Conservation (phyloP, 2,888 invertebrate species). For the Drosophila pseudotalamancana region DNA sequence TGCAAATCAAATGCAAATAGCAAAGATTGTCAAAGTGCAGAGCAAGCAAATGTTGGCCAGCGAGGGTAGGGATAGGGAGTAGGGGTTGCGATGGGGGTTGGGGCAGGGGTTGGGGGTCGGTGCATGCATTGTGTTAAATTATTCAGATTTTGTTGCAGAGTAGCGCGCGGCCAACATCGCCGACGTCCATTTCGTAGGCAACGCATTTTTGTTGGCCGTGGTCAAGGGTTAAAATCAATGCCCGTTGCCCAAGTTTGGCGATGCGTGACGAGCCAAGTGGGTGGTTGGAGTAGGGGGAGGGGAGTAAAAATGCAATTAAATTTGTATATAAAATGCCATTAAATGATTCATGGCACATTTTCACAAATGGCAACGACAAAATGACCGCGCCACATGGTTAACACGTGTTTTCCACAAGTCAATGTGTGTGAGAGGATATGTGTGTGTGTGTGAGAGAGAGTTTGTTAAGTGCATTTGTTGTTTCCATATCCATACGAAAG, state of each 20-base stretch:
- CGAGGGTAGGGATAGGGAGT: not conserved
- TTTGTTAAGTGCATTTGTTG: constrained; percentile 50
- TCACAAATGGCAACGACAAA: constrained; percentile 62
- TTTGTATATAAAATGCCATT: constrained; percentile 62
- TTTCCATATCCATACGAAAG: constrained; percentile 34
- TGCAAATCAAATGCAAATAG: constrained; percentile 80
- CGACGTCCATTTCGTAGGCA: constrained; percentile 52
- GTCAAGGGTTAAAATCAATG: constrained; percentile 60
- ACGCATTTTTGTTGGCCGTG: constrained; percentile 45
- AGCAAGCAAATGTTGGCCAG: constrained; percentile 58
- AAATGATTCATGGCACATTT: constrained; percentile 71
- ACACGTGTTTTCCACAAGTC: constrained; percentile 65
- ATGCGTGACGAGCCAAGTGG: constrained; percentile 30
- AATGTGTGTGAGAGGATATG: constrained; percentile 13
- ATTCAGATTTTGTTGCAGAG: constrained; percentile 76
- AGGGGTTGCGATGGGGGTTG: not conserved
- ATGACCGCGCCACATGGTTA: constrained; percentile 68
- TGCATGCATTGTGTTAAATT: constrained; percentile 74
- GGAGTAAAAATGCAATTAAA: constrained; percentile 69
- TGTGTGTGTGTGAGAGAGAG: constrained; percentile 14
- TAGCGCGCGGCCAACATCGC: constrained; percentile 7
- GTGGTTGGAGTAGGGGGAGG: not conserved
- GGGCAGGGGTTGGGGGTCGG: not conserved
- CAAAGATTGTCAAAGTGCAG: constrained; percentile 75
- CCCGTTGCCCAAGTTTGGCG: constrained; percentile 47